Evolutionary conservation across 92 coral and sea anemone species (phyloP), one percentile per base, ranked within the genome.

Genomic region (Bergia puertoricense): DNA sequence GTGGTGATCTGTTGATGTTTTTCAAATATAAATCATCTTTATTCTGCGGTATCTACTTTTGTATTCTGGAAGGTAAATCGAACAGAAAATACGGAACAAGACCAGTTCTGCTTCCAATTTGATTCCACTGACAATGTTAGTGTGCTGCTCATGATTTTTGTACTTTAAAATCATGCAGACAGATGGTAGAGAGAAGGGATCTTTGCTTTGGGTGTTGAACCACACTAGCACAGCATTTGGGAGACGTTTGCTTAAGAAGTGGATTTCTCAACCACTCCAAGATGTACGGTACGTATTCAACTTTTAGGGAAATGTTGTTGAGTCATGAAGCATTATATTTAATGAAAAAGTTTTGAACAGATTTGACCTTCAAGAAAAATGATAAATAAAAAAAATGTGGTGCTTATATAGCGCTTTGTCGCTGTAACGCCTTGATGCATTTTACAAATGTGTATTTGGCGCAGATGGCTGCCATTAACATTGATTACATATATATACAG

Each of bases 151-250:
- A 42, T 59, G 39, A 42, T 15, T 0, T 77, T 62, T 59, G 0
- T 62, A 22, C 79, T 38, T 43, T 84, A 44, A 38, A n/a, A 42
- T 62, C 59, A 18, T 14, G 18, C 86, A 95, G 98, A 91, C 92
- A 10, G 90, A 90, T 88, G 95, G 96, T 4, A 44, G 85, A 50
- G 94, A 89, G 39, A 93, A 88, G 41, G 93, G 92, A 7, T 89
- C 95, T 11, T 71, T 95, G 76, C 92, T 95, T 74, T 94, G 96
- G 98, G 91, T 95, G 43, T 91, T 95, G 15, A 92, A 95, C 85
- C 96, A 94, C 90, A 94, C 97, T 1, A 77, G 80, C 4, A 95
- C 98, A 30, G 89, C 92, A n/a, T 95, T 95, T 87, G 98, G 98
- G 71, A 95, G 93, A 54, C 91, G 98, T 22, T 90, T 94, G 48